Evolutionary conservation across 2,113 vertebrate species (phyloP).

Genomic region (Daubentonia madagascariensis): DNA sequence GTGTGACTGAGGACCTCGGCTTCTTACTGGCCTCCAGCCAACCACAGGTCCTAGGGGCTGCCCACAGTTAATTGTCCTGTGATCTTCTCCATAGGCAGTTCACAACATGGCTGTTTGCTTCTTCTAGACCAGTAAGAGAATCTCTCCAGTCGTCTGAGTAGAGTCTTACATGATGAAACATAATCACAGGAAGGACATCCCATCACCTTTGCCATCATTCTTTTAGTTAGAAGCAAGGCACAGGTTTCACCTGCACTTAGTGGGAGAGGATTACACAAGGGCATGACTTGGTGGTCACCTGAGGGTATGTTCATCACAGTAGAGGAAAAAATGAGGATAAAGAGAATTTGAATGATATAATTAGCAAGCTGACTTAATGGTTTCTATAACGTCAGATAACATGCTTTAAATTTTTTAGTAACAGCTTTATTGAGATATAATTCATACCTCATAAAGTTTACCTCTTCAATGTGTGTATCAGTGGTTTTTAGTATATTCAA

Average conservation of each 20-base stretch:
- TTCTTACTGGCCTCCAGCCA: neutral
- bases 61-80: neutral
- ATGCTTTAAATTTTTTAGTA: neutral
- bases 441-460: neutral
- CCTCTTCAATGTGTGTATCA: neutral
- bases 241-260: neutral
- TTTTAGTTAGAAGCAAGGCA: neutral
- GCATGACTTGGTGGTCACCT: neutral
- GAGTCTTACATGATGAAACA: no score
- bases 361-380: neutral
- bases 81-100: neutral
- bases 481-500: slow-evolving; percentile 9
- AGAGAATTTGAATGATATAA: neutral
- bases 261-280: neutral
- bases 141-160: no score
- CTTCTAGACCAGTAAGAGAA: no score
- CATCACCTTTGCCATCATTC: neutral
- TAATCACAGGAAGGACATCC: neutral
- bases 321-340: neutral
- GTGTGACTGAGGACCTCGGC: neutral
- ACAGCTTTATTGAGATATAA: neutral
- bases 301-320: neutral
- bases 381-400: neutral
- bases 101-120: no score
- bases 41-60: neutral